Evolutionary conservation across 2,888 invertebrate genomes (phyloP), one percentile per base, ranked within the genome.

Genomic region (Danaus chrysippus): DNA sequence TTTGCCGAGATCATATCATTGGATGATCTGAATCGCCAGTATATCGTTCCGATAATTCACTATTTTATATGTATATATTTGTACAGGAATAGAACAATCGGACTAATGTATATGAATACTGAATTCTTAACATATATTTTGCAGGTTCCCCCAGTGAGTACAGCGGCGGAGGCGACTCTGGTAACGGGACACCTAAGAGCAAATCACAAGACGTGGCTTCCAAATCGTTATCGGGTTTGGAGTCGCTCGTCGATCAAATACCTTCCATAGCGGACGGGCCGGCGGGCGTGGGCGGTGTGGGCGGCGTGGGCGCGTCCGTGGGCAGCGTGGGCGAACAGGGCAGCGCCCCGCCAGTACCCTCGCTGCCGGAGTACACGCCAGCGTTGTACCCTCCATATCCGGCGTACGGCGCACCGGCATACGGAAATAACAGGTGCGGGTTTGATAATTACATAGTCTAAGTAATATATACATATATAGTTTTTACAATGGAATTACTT

Each of bases 241-340:
- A 97, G 84, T 97, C 96, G 52, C 92, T 97, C 56, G 97, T 97
- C 68, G 97, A 97, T 89, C 97, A 97, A 92, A 97, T 97, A 84
- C 97, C 97, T 58, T 95, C 96, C 74, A 95, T 96, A 83, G 94
- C 95, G 61, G 96, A 96, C 74, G 94, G 94, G 8, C 93, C 93
- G 61, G 73, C 93, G 61, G 73, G 70, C 54, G 72, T 66, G 42
- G 74, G 72, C 70, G 65, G 65, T 55, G 75, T 63, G 17, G 72
- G 62, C 61, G 73, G 67, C 55, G 73, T 66, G 54, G 69, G 63
- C 17, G 73, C 62, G 42, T 65, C 93, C 93, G 58, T 94, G 94
- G 71, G 93, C 92, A 63, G 92, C 92, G 73, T 72, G 70, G 64
- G 65, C 59, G 73, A 67, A 49, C 72, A 64, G 58, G 73, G 70